phyloP scores from a whole-genome alignment of 2,797 vertebrate genomes.

The Gila robusta region DNA sequence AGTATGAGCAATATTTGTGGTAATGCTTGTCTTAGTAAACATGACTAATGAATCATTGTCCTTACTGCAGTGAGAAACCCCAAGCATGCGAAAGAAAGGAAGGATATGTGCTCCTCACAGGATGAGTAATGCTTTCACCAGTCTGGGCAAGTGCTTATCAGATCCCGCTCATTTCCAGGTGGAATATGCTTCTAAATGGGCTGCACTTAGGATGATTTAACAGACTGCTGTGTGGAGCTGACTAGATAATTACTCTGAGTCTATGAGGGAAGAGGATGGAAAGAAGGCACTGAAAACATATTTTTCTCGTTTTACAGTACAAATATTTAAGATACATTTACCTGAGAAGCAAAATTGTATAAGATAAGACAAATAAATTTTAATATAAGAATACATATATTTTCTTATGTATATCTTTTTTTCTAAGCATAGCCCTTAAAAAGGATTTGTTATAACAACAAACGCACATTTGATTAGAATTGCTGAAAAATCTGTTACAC shows the following conservation, averaged over 20 bases:
- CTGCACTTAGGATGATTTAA: constrained; percentile 60
- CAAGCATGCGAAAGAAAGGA: constrained; percentile 43
- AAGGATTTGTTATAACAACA: background rate
- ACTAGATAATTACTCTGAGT: constrained; percentile 41
- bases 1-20: background rate
- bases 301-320: background rate
- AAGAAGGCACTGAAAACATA: background rate
- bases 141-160: constrained; percentile 57
- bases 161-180: constrained; percentile 62
- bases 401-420: background rate
- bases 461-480: background rate
- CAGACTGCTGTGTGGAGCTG: constrained; percentile 37
- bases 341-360: background rate
- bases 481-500: background rate
- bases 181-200: constrained; percentile 64
- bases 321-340: background rate
- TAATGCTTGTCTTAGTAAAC: background rate
- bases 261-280: constrained; percentile 7
- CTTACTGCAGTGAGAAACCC: constrained; percentile 49
- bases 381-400: background rate
- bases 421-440: background rate
- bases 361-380: background rate
- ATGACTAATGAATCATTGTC: constrained; percentile 21
- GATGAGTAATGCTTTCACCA: constrained; percentile 56
- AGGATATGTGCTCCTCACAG: constrained; percentile 38